Evolutionary conservation across 2,888 invertebrate species (phyloP).

Genomic region (Clusia tigrina): DNA sequence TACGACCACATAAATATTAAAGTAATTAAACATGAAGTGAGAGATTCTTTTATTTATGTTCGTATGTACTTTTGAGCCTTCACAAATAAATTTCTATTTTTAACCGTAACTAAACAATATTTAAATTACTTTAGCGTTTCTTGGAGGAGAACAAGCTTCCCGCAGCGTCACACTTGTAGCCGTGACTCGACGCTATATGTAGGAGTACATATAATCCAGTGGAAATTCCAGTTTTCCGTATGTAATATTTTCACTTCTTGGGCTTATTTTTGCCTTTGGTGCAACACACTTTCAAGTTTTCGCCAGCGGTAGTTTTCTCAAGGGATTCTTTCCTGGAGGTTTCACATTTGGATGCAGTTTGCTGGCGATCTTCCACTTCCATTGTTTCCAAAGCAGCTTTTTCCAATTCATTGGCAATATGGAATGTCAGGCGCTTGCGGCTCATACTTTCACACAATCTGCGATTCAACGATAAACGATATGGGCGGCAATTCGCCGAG

Average conservation of each 20-base stretch:
- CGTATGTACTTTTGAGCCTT: too few relatives aligned
- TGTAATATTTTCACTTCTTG: not conserved
- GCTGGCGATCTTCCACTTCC: not conserved
- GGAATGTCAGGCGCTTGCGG: slow-evolving; percentile 49
- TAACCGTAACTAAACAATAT: slow-evolving; percentile 16
- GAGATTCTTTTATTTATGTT: slow-evolving; percentile 35
- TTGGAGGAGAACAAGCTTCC: too few relatives aligned
- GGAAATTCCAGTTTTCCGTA: too few relatives aligned
- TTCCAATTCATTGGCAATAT: slow-evolving; percentile 29
- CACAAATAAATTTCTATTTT: slow-evolving; percentile 23
- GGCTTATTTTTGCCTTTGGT: not conserved
- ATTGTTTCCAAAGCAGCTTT: too few relatives aligned
- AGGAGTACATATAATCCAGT: too few relatives aligned
- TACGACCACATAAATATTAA: slow-evolving; percentile 81
- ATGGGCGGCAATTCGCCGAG: slow-evolving; percentile 43
- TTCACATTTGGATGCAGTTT: too few relatives aligned
- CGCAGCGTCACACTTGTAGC: slow-evolving; percentile 13
- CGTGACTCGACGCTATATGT: too few relatives aligned
- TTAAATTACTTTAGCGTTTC: too few relatives aligned
- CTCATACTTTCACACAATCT: slow-evolving; percentile 40
- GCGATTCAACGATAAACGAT: slow-evolving; percentile 42
- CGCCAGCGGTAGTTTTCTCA: too few relatives aligned
- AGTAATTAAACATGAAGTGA: slow-evolving; percentile 17
- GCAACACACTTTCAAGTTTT: not conserved
- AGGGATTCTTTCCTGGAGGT: too few relatives aligned